Conservation (phyloP, 2,888 invertebrate species). For the Choreutis nemorana region DNA sequence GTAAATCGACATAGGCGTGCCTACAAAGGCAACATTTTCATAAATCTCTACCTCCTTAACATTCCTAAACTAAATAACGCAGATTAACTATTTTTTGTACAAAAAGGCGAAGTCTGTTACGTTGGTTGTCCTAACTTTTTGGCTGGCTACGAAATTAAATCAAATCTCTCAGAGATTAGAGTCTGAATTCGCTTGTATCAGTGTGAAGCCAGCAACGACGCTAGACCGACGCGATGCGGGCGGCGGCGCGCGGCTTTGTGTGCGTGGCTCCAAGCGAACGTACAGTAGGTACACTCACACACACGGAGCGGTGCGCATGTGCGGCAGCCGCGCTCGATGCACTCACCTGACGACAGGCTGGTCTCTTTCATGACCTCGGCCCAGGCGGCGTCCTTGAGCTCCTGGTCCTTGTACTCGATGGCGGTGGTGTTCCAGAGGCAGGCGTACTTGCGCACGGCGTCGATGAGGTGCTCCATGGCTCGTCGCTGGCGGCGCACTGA, state of each 20-base stretch:
- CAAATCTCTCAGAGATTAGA: too few relatives aligned
- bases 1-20: too few relatives aligned
- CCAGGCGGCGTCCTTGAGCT: constrained; percentile 60
- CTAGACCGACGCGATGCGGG: not conserved
- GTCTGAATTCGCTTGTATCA: too few relatives aligned
- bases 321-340: constrained; percentile 44
- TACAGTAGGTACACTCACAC: not conserved
- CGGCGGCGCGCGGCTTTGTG: not conserved
- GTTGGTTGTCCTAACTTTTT: too few relatives aligned
- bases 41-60: too few relatives aligned
- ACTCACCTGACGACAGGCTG: constrained; percentile 48
- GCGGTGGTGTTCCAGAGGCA: constrained; percentile 58
- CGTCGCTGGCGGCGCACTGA: constrained; percentile 15
- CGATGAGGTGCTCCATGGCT: constrained; percentile 53
- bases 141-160: too few relatives aligned
- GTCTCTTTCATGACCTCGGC: constrained; percentile 56
- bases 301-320: constrained; percentile 27
- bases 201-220: not conserved
- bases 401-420: constrained; percentile 58
- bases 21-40: too few relatives aligned
- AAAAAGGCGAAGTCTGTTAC: too few relatives aligned
- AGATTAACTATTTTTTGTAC: too few relatives aligned
- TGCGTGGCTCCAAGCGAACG: not conserved
- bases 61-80: too few relatives aligned
- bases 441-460: constrained; percentile 50